Evolutionary conservation across 1,140 invertebrate genomes (phyloP).

Genomic region (Pseudomyrmex pallidus): DNA sequence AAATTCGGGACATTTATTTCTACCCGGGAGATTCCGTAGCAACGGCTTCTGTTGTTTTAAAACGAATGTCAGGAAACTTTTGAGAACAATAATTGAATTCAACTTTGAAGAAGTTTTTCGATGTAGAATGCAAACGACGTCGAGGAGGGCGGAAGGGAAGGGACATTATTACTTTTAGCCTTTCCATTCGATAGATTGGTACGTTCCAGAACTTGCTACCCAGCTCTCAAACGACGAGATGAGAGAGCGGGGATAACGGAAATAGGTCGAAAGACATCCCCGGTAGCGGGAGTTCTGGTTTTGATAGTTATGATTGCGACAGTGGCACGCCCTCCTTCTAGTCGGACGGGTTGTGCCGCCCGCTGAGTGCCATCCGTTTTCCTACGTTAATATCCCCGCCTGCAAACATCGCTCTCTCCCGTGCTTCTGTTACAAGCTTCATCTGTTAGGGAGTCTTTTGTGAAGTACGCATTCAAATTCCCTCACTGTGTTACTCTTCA

Average conservation of each 20-base stretch:
- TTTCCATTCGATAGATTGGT: slow-evolving; percentile 61
- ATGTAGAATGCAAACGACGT: slow-evolving; percentile 36
- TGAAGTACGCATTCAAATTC: slow-evolving; percentile 27
- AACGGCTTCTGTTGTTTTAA: slow-evolving; percentile 6
- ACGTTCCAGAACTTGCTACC: slow-evolving; percentile 74
- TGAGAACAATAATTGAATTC: slow-evolving; percentile 41
- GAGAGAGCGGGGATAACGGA: slow-evolving; percentile 66
- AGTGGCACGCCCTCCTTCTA: slow-evolving; percentile 63
- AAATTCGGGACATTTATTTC: not conserved
- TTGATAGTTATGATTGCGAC: slow-evolving; percentile 82
- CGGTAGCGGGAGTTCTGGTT: slow-evolving; percentile 76
- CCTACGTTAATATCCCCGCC: slow-evolving; percentile 9
- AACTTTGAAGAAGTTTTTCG: slow-evolving; percentile 41
- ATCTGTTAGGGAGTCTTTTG: slow-evolving; percentile 34
- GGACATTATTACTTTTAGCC: slow-evolving; percentile 70
- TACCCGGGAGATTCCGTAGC: not conserved
- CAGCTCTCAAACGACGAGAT: slow-evolving; percentile 75
- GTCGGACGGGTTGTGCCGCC: slow-evolving; percentile 69
- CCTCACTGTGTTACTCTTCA: slow-evolving; percentile 3
- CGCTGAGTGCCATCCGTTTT: slow-evolving; percentile 69
- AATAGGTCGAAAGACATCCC: slow-evolving; percentile 64
- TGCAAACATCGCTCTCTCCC: slow-evolving; percentile 6
- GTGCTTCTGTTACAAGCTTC: slow-evolving; percentile 52
- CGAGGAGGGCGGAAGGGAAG: too few relatives aligned
- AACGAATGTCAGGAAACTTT: slow-evolving; percentile 34